A percentile compares a stretch with the other conserved stretches of the same genome.
Conservation (phyloP, 2,113 vertebrate genomes). For the Arvicanthis niloticus region DNA sequence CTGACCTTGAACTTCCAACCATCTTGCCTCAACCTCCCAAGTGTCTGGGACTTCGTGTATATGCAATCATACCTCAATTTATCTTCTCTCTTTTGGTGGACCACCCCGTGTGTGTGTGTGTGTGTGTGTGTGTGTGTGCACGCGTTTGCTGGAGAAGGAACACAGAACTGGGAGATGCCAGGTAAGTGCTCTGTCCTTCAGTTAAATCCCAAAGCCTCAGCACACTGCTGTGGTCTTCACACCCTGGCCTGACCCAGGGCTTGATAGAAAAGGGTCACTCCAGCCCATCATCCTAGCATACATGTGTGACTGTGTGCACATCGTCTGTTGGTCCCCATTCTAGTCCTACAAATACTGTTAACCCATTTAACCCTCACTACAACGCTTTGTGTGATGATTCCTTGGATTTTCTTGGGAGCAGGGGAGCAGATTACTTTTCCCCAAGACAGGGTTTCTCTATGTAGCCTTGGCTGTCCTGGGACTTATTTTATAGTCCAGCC, state of each 20-base stretch:
- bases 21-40: not conserved
- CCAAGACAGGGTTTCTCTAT: not conserved
- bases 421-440: not conserved
- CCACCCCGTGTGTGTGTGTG: not conserved
- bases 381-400: not conserved
- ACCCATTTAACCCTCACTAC: not conserved
- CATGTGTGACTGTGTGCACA: not conserved
- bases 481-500: not conserved
- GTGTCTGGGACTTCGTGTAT: no score
- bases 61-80: not conserved
- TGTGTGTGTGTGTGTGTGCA: not conserved
- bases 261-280: not conserved
- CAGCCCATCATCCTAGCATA: not conserved
- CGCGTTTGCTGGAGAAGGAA: not conserved
- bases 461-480: not conserved
- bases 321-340: not conserved
- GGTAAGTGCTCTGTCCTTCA: not conserved
- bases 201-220: not conserved
- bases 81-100: not conserved
- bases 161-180: not conserved
- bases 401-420: not conserved
- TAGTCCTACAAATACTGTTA: not conserved
- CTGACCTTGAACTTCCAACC: not conserved
- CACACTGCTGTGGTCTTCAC: accelerated
- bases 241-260: not conserved